Evolutionary conservation across 2,113 vertebrate species (phyloP).

Genomic region (Zingel zingel): DNA sequence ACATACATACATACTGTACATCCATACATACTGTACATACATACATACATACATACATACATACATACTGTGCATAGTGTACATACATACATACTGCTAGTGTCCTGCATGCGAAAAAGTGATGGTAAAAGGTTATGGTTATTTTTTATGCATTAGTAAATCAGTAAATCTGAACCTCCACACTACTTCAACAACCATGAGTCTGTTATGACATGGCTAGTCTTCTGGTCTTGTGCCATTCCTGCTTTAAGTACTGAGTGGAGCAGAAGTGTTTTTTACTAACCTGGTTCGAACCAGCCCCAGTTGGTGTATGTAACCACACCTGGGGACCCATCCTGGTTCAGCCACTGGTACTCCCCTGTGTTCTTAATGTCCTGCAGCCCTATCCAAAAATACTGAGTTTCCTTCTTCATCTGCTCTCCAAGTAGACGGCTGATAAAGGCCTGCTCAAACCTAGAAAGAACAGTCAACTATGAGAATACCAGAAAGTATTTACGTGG

Average conservation of each 20-base stretch:
- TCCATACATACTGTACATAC: too few relatives aligned
- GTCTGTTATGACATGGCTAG: background rate
- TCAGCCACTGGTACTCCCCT: conserved; percentile 91
- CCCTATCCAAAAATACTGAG: conserved; percentile 91
- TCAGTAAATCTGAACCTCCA: background rate
- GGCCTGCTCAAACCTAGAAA: conserved; percentile 94
- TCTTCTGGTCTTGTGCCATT: background rate
- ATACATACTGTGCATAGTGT: too few relatives aligned
- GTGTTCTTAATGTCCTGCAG: conserved; percentile 87
- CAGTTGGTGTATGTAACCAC: conserved; percentile 90
- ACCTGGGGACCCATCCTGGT: conserved; percentile 63
- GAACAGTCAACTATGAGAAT: background rate
- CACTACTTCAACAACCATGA: background rate
- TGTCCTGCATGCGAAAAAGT: background rate
- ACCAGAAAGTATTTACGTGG: background rate
- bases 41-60: too few relatives aligned
- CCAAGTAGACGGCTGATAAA: conserved; percentile 91
- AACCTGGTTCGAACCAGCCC: conserved; percentile 90
- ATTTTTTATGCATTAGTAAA: background rate
- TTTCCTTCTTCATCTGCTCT: conserved; percentile 78
- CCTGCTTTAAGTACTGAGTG: background rate
- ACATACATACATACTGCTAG: background rate
- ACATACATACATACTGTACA: too few relatives aligned
- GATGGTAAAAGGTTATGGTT: background rate
- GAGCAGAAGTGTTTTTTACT: background rate